These are phyloP conservation scores for Planiliza haematocheilus DNA, from an alignment of 2,113 vertebrate genomes.

Conservation along the genomic window DNA sequence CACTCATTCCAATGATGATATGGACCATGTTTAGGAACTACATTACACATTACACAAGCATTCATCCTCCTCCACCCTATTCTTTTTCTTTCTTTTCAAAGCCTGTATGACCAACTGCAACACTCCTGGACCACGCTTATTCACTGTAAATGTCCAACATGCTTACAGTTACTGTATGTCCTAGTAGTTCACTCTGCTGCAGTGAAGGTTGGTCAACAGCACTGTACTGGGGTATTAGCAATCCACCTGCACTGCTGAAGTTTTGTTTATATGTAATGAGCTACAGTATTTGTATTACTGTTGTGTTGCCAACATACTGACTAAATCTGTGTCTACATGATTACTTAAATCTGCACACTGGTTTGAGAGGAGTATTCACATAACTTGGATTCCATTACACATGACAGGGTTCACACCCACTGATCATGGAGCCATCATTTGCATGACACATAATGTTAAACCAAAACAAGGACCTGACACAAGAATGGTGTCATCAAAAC, in stretches of 20 bases:
- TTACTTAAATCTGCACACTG: conserved; percentile 8
- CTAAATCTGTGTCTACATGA: background rate
- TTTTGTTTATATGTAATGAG: no score
- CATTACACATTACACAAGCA: background rate
- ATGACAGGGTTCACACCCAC: conserved; percentile 40
- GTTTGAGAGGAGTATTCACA: conserved; percentile 50
- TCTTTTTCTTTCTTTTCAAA: conserved; percentile 4
- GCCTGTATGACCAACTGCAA: background rate
- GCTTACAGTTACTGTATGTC: background rate
- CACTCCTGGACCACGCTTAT: background rate
- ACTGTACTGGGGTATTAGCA: background rate
- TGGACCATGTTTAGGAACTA: background rate
- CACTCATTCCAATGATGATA: no score
- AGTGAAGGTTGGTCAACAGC: background rate
- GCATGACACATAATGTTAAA: background rate
- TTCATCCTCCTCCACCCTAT: background rate
- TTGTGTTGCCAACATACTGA: background rate
- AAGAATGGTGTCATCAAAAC: conserved; percentile 16
- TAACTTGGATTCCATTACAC: conserved; percentile 57
- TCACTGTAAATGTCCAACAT: background rate
- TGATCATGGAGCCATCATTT: background rate
- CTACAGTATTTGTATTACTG: background rate
- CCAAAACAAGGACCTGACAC: conserved; percentile 25
- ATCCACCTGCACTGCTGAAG: no score
- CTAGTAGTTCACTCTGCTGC: background rate